phyloP scores from a whole-genome alignment of 2,113 vertebrate genomes.

The Glareola pratincola region DNA sequence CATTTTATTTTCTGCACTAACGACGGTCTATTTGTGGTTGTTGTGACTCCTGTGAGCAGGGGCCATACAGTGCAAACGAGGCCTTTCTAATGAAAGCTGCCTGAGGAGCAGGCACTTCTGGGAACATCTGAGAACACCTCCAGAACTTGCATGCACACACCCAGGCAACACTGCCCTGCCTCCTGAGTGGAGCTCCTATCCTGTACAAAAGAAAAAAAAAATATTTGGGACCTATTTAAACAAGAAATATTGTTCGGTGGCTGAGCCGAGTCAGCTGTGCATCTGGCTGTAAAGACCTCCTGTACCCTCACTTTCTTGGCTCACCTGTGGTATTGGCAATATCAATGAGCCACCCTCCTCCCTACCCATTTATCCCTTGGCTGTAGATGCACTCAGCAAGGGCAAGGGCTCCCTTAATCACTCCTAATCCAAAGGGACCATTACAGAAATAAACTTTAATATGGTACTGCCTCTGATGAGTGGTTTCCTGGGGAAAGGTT shows the following conservation, averaged over 20 bases:
- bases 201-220: background rate
- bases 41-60: background rate
- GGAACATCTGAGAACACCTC: background rate
- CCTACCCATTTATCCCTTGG: background rate
- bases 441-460: background rate
- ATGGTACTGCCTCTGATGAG: background rate
- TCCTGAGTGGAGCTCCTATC: background rate
- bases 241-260: background rate
- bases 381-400: background rate
- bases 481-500: background rate
- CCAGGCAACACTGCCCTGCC: background rate
- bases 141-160: background rate
- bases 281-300: background rate
- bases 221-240: background rate
- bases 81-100: background rate
- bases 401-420: background rate
- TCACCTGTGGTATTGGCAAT: background rate
- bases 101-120: background rate
- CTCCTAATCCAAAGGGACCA: background rate
- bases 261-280: background rate
- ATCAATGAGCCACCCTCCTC: background rate
- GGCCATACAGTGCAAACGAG: background rate
- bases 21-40: background rate
- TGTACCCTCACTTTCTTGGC: background rate
- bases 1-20: background rate